Evolutionary conservation across 1,140 invertebrate species (phyloP).

Genomic region (Thereuonema tuberculata): DNA sequence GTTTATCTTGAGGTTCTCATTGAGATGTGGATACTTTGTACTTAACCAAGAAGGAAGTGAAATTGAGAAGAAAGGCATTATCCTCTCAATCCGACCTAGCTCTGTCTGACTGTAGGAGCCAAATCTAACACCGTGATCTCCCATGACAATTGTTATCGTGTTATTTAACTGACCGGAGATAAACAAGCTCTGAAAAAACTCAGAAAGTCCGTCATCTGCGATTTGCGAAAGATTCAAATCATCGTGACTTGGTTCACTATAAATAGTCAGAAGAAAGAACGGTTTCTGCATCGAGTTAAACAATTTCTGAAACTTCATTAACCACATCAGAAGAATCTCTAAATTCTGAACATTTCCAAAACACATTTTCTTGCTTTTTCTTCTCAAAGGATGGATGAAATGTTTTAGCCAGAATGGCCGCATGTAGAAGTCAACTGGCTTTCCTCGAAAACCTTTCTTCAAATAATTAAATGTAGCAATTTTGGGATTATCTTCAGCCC

Average conservation of each 20-base stretch:
- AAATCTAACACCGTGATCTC: constrained; percentile 13
- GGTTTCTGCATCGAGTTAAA: background rate
- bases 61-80: constrained; percentile 9
- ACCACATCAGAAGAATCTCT: background rate
- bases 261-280: constrained; percentile 6
- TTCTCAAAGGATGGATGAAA: background rate
- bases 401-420: background rate
- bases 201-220: background rate
- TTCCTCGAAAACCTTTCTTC: background rate
- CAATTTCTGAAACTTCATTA: background rate
- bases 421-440: background rate
- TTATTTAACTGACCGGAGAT: constrained; percentile 1
- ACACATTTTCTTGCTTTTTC: background rate
- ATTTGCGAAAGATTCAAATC: background rate
- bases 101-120: constrained; percentile 11
- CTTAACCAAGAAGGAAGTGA: constrained; percentile 4
- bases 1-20: constrained; percentile 5
- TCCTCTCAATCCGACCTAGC: constrained; percentile 11
- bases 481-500: too few relatives aligned
- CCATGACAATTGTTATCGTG: constrained; percentile 10
- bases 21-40: background rate
- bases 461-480: background rate
- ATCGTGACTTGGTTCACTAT: too few relatives aligned
- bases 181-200: background rate
- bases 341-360: background rate